These are phyloP conservation scores for Rhaphigaster nebulosa DNA, from an alignment of 2,888 invertebrate species.

Conservation along the genomic window DNA sequence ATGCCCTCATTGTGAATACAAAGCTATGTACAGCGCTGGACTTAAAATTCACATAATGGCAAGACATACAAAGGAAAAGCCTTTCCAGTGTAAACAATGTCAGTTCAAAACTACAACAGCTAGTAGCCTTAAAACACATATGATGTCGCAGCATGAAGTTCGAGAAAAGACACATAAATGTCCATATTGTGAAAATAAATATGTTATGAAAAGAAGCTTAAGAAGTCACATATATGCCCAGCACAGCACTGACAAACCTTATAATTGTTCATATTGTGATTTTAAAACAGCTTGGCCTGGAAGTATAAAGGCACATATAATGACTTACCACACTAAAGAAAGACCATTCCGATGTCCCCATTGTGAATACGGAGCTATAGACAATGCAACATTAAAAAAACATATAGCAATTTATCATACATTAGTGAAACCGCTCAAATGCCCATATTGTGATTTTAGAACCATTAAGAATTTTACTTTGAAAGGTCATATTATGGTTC, in stretches of 20 bases:
- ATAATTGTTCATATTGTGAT: slow-evolving; percentile 14
- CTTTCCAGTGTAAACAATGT: neutral
- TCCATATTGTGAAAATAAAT: slow-evolving; percentile 4
- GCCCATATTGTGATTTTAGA: slow-evolving; percentile 33
- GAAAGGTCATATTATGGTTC: slow-evolving; percentile 39
- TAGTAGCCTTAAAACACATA: neutral
- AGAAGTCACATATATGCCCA: slow-evolving; percentile 21
- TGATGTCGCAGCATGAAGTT: neutral
- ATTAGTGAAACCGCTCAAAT: slow-evolving; percentile 30
- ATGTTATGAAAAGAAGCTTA: neutral
- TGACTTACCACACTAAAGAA: slow-evolving; percentile 27
- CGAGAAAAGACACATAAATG: neutral
- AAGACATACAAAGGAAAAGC: slow-evolving; percentile 13
- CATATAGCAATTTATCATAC: slow-evolving; percentile 43
- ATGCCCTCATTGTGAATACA: slow-evolving; percentile 39
- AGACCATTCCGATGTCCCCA: slow-evolving; percentile 27
- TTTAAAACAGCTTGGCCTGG: slow-evolving; percentile 25
- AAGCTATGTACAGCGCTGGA: neutral
- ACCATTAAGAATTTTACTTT: slow-evolving; percentile 42
- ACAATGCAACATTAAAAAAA: slow-evolving; percentile 16
- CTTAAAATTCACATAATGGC: slow-evolving; percentile 40
- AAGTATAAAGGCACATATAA: slow-evolving; percentile 13
- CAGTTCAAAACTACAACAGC: neutral
- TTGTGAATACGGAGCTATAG: slow-evolving; percentile 23
- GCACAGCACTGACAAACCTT: slow-evolving; percentile 18